phyloP scores from a whole-genome alignment of 1,140 invertebrate genomes.

The Scaptomyza pallida region DNA sequence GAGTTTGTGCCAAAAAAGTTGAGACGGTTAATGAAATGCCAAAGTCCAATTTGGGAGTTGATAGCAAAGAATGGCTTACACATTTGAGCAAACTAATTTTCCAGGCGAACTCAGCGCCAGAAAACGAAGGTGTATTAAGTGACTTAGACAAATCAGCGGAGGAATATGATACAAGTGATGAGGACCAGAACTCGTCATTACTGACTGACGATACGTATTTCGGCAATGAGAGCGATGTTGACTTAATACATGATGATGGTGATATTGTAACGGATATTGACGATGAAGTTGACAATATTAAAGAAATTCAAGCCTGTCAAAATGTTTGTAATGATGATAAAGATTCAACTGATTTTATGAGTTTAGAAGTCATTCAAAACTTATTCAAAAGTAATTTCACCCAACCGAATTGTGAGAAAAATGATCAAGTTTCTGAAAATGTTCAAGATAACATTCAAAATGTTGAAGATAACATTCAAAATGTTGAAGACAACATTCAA shows the following conservation, averaged over 20 bases:
- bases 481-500: too few species aligned
- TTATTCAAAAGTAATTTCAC: too few species aligned
- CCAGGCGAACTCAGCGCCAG: conserved; percentile 1
- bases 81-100: conserved; percentile 36
- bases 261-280: too few species aligned
- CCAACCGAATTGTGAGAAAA: too few species aligned
- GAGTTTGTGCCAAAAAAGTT: conserved; percentile 21
- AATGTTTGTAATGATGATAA: too few species aligned
- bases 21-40: fast-evolving
- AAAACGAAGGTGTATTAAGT: background rate
- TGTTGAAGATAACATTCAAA: too few species aligned
- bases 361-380: too few species aligned
- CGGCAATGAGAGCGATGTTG: background rate
- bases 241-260: background rate
- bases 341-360: too few species aligned
- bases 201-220: background rate
- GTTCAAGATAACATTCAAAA: too few species aligned
- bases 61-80: conserved; percentile 29
- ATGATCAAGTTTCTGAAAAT: too few species aligned
- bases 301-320: background rate
- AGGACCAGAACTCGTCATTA: background rate
- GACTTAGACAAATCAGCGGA: background rate
- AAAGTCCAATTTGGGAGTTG: background rate
- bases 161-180: background rate
- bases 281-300: background rate